These are phyloP conservation scores for Lithophane socia DNA, from an alignment of 2,888 invertebrate genomes.

Conservation along the genomic window DNA sequence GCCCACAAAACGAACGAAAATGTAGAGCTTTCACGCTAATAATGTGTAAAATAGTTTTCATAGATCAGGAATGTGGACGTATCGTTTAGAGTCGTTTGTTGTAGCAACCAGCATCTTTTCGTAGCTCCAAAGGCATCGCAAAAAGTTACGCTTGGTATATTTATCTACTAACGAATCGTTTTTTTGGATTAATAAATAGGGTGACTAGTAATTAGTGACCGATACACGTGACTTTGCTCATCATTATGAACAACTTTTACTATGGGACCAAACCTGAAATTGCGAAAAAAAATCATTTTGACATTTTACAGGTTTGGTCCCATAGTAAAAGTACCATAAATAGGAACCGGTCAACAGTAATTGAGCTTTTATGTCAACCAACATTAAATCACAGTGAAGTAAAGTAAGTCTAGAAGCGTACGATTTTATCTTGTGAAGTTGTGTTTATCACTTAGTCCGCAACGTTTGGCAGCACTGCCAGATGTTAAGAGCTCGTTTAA, in stretches of 20 bases:
- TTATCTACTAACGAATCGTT: no score
- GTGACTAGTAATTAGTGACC: no score
- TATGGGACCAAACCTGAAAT: no score
- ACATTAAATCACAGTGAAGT: constrained; percentile 26
- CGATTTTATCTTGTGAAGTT: constrained; percentile 19
- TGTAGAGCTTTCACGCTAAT: not conserved
- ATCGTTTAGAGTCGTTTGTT: not conserved
- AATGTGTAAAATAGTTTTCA: not conserved
- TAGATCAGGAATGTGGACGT: not conserved
- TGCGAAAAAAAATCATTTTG: no score
- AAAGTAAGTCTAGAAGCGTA: constrained; percentile 14
- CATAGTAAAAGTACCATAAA: no score
- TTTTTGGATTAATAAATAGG: not conserved
- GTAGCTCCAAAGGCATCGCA: not conserved
- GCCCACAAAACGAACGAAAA: not conserved
- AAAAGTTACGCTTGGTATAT: not conserved
- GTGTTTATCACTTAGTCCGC: constrained; percentile 56
- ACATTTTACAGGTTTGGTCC: no score
- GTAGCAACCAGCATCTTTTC: not conserved
- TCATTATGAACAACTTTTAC: no score
- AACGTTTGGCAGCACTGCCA: constrained; percentile 52
- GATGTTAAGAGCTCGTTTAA: constrained; percentile 62
- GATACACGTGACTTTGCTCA: no score
- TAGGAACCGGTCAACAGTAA: not conserved
- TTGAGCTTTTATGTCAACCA: not conserved